Base-by-base conservation (phyloP, 23 tunicate genomes). In the Halocynthia aurantium region DNA sequence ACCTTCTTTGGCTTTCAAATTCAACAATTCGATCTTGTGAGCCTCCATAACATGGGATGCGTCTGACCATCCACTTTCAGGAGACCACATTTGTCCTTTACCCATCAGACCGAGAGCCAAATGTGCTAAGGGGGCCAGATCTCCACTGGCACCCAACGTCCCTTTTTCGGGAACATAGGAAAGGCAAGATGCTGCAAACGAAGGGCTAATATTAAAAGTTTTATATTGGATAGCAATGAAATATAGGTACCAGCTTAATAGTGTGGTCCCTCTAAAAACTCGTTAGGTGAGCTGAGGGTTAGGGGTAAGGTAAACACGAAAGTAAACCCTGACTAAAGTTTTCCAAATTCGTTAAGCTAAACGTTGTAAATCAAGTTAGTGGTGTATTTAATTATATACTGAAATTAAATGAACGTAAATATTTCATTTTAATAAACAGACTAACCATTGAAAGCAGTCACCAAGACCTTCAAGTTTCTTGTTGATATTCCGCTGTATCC, bases 1-100 rank as follows among this genome's bases (percentile, higher is more conserved):
- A 82, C 95, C 99, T 84, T 94, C 99, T 85, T 94, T 94, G 8
- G 99, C 78, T 0, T 50, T 55, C 5, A 94, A 54, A 21, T 77
- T 69, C 73, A 94, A 66, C 7, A 82, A 73, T 51, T 77, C 69
- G 61, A 88, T 84, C 7, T 62, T 80, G 51, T 84, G 60, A 50
- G 91, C 87, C 57, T 81, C 84, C 50, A 94, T 51, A 19, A 94
- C 96, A 18, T 70, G 65, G 7, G 62, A 51, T 7, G 95, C 99
- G 57, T 81, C 81, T 7, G 90, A 81, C 94, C 90, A 84, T 31
- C 99, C 99, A 50, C 91, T 88, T 13, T 76, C 62, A 6, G 95
- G 95, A 6, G 90, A 84, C 99, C 99, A 94, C 99, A 94, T 94
- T 56, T 81, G 76, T 51, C 99, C 99, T 80, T 94, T 81, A 12